Conservation (phyloP, 2,888 invertebrate species). For the Xylota sylvarum region DNA sequence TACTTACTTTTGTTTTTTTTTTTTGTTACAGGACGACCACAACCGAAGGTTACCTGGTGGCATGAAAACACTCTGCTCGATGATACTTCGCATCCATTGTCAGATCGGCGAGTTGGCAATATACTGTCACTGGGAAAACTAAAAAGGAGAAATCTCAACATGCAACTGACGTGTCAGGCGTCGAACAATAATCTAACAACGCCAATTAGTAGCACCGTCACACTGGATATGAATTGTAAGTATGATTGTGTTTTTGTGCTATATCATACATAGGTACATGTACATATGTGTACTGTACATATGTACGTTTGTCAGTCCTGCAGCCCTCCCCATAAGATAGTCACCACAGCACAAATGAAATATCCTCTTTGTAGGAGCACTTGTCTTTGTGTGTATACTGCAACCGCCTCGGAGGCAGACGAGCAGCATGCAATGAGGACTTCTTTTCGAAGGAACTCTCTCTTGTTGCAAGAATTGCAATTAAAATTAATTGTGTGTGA, state of each 20-base stretch:
- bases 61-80: slow-evolving; percentile 88
- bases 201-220: slow-evolving; percentile 88
- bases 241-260: slow-evolving; percentile 78
- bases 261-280: neutral
- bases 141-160: slow-evolving; percentile 88
- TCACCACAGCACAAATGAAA: slow-evolving; percentile 18
- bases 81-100: slow-evolving; percentile 87
- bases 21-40: slow-evolving; percentile 88
- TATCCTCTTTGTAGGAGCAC: slow-evolving; percentile 36
- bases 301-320: neutral
- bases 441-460: slow-evolving; percentile 36
- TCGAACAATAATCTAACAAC: slow-evolving; percentile 89
- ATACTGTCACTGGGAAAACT: slow-evolving; percentile 88
- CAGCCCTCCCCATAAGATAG: neutral
- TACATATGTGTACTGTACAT: neutral
- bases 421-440: slow-evolving; percentile 10
- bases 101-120: slow-evolving; percentile 88
- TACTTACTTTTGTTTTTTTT: slow-evolving; percentile 1
- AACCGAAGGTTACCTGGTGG: slow-evolving; percentile 89
- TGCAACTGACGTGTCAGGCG: slow-evolving; percentile 88
- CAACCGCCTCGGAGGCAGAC: slow-evolving; percentile 29
- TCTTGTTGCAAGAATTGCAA: slow-evolving; percentile 75
- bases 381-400: slow-evolving; percentile 22
- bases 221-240: slow-evolving; percentile 90
- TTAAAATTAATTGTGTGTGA: slow-evolving; percentile 79